Evolutionary conservation across 2,113 vertebrate genomes (phyloP).

Genomic region (Hyaena hyaena): DNA sequence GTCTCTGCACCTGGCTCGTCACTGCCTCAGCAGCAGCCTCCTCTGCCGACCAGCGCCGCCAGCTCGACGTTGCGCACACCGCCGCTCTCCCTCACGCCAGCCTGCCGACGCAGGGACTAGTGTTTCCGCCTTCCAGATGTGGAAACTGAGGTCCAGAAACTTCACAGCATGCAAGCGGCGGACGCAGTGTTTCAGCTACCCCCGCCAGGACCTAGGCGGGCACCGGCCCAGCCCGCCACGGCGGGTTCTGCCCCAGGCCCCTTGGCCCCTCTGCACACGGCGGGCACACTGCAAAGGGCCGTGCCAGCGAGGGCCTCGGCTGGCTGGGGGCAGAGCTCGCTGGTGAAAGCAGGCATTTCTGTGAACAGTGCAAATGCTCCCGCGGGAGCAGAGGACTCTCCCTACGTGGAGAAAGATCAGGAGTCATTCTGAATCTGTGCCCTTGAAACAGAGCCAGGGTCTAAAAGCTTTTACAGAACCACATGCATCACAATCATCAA

Average conservation of each 20-base stretch:
- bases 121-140: not conserved
- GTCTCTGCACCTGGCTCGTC: not conserved
- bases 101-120: not conserved
- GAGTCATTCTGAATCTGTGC: conserved; percentile 78
- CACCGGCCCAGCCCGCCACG: not conserved
- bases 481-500: conserved; percentile 80
- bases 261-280: not conserved
- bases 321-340: not conserved
- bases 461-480: conserved; percentile 84
- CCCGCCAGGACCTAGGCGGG: not conserved
- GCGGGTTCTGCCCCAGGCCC: not conserved
- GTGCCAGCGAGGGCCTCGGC: not conserved
- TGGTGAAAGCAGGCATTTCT: conserved; percentile 38
- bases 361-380: conserved; percentile 49
- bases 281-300: not conserved
- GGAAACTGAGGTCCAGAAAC: not conserved
- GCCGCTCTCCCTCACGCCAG: not conserved
- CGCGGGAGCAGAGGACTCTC: conserved; percentile 60
- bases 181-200: not conserved
- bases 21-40: not conserved
- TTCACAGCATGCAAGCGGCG: not conserved
- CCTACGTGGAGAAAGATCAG: conserved; percentile 63
- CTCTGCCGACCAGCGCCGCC: not conserved
- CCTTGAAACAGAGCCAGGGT: conserved; percentile 84
- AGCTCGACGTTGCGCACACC: fast-evolving